Evolutionary conservation across 2,113 vertebrate species (phyloP).

Genomic region (crab-eating macaque (Macaca fascicularis)): T2T-MFA8v1.1 NC_088395.1:32053501-32054000

Average conservation of each 20-base stretch:
- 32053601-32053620: not conserved
- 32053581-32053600: not conserved
- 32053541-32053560: not conserved
- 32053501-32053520: not conserved
- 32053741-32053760: constrained; percentile 17
- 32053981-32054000: constrained; percentile 64
- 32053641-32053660: not conserved
- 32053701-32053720: constrained; percentile 2
- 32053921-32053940: constrained; percentile 41
- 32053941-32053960: constrained; percentile 37
- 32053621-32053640: constrained; percentile 1
- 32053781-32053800: not conserved
- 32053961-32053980: constrained; percentile 68
- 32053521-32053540: not conserved
- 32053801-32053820: not conserved
- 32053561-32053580: not conserved
- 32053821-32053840: not conserved
- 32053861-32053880: constrained; percentile 45
- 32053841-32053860: not conserved
- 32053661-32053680: not conserved
- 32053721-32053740: not conserved
- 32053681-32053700: not conserved
- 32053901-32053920: constrained; percentile 53
- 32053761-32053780: constrained; percentile 26
- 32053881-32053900: constrained; percentile 51